phyloP scores from a whole-genome alignment of 1,140 invertebrate genomes.

The Tigriopus japonicus region DNA sequence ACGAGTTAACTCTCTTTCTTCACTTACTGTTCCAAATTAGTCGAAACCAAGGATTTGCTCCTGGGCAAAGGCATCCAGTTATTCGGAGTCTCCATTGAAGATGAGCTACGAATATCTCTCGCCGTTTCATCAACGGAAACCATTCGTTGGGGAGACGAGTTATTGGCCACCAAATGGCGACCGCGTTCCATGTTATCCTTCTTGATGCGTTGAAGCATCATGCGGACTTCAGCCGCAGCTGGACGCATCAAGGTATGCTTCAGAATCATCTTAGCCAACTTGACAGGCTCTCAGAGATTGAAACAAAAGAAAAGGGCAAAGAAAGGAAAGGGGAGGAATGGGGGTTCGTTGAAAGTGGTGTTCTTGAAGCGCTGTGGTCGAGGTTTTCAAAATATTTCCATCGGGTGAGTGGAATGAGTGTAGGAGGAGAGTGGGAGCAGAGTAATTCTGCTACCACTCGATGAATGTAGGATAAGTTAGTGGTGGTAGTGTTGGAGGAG shows the following conservation, averaged over 20 bases:
- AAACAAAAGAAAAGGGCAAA: not conserved
- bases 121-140: no score
- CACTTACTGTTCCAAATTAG: no score
- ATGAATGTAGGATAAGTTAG: no score
- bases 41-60: no score
- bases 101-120: no score
- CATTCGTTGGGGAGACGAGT: no score
- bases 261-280: not conserved
- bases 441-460: no score
- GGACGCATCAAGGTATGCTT: not conserved
- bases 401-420: not conserved
- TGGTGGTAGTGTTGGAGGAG: no score
- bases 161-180: not conserved
- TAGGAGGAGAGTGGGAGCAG: not conserved
- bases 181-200: slow-evolving; percentile 3
- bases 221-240: not conserved
- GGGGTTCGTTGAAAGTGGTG: not conserved
- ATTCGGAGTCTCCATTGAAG: no score
- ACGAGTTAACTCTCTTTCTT: no score
- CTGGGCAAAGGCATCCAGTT: no score
- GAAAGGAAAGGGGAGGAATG: not conserved
- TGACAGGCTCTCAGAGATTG: not conserved
- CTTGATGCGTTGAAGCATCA: slow-evolving; percentile 9
- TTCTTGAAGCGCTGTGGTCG: not conserved
- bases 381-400: not conserved